phyloP scores from a whole-genome alignment of 2,888 invertebrate species.

The Strigamia crassipes region DNA sequence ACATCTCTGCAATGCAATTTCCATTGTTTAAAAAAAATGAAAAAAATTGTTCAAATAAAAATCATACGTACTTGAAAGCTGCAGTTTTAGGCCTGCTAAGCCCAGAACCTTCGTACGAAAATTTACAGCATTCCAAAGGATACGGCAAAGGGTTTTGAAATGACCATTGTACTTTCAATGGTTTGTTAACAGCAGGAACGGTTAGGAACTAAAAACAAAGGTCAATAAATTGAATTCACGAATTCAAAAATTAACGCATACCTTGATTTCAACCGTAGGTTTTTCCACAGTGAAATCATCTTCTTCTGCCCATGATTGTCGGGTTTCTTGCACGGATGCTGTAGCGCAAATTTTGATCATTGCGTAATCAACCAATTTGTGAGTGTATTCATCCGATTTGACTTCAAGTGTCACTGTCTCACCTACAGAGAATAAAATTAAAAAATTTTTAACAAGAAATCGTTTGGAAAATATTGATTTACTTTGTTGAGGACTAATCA shows the following conservation, averaged over 20 bases:
- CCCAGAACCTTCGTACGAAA: constrained; percentile 73
- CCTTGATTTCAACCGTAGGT: constrained; percentile 72
- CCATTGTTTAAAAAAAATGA: not conserved
- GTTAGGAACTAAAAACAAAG: constrained; percentile 65
- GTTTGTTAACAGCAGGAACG: constrained; percentile 66
- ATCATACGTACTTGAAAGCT: constrained; percentile 58
- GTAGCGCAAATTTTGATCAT: constrained; percentile 74
- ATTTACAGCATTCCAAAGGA: constrained; percentile 69
- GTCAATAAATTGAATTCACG: not conserved
- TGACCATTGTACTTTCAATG: constrained; percentile 65
- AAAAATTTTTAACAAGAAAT: not conserved
- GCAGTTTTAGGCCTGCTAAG: constrained; percentile 67
- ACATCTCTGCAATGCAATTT: constrained; percentile 63
- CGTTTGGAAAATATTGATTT: constrained; percentile 54
- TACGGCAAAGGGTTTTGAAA: constrained; percentile 72
- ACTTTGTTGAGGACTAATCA: constrained; percentile 68
- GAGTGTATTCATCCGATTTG: constrained; percentile 70
- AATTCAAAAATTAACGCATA: constrained; percentile 56
- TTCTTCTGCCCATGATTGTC: constrained; percentile 80
- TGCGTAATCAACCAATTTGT: constrained; percentile 71
- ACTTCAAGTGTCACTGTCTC: constrained; percentile 69
- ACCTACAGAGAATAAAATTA: constrained; percentile 28
- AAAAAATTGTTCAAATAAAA: constrained; percentile 7
- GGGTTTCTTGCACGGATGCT: constrained; percentile 78
- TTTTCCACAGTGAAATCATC: constrained; percentile 80